phyloP scores from a whole-genome alignment of 2,113 vertebrate species.

The Trichomycterus rosablanca region DNA sequence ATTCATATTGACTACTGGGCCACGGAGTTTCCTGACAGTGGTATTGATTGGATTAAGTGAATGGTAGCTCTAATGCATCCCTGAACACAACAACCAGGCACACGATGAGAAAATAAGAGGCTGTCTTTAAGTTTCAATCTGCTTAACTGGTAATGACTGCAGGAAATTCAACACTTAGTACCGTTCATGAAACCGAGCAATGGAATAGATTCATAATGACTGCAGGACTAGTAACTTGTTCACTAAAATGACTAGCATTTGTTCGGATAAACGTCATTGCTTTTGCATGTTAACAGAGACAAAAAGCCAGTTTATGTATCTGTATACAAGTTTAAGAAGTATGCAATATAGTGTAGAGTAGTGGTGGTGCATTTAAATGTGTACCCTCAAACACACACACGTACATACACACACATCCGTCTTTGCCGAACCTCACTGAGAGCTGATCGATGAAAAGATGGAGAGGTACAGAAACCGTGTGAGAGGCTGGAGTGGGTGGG shows the following conservation, averaged over 20 bases:
- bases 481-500: conserved; percentile 22
- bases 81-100: background rate
- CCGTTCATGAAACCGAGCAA: background rate
- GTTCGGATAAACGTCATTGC: too few relatives aligned
- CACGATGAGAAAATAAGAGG: conserved; percentile 2
- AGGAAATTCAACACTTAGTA: background rate
- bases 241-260: background rate
- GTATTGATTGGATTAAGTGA: conserved; percentile 3
- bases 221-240: background rate
- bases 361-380: too few relatives aligned
- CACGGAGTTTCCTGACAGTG: background rate
- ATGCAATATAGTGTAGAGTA: too few relatives aligned
- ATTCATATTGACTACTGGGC: background rate
- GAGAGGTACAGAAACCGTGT: conserved; percentile 34
- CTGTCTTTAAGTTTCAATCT: conserved; percentile 2
- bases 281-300: background rate
- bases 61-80: background rate
- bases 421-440: conserved; percentile 19
- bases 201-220: background rate
- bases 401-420: background rate
- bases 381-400: conserved; percentile 6
- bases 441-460: conserved; percentile 31
- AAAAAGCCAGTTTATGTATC: too few relatives aligned
- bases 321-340: too few relatives aligned
- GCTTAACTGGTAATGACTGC: background rate